Percentiles rank a stretch among this genome's conserved stretches.
phyloP scores from a whole-genome alignment of 2,797 vertebrate species.

The Sebastes nivosus region DNA sequence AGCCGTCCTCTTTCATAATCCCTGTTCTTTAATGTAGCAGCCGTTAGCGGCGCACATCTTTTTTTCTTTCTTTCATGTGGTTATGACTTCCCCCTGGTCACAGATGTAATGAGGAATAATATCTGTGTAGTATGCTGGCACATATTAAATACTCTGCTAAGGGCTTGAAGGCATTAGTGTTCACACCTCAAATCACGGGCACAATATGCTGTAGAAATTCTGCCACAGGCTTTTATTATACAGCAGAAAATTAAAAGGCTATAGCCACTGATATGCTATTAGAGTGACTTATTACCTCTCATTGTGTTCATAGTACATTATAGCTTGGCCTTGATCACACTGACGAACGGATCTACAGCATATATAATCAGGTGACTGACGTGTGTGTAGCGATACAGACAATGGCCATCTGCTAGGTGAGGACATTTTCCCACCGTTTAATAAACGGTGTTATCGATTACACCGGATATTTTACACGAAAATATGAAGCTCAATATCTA shows the following conservation, averaged over 20 bases:
- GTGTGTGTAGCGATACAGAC: neutral
- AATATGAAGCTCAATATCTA: too few relatives aligned
- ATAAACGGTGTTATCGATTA: too few relatives aligned
- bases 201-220: conserved; percentile 39
- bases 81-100: conserved; percentile 54
- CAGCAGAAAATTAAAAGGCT: conserved; percentile 25
- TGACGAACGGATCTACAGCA: neutral
- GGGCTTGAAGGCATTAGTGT: conserved; percentile 55
- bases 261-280: conserved; percentile 26
- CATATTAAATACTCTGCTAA: conserved; percentile 59
- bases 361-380: neutral
- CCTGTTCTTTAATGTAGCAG: conserved; percentile 51
- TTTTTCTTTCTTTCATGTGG: conserved; percentile 41
- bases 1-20: conserved; percentile 38
- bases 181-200: conserved; percentile 56
- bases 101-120: conserved; percentile 65
- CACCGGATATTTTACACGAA: too few relatives aligned
- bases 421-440: too few relatives aligned
- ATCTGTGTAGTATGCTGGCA: conserved; percentile 46
- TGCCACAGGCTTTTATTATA: conserved; percentile 33
- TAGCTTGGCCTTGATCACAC: neutral
- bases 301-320: neutral
- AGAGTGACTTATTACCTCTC: conserved; percentile 26
- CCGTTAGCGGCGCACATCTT: conserved; percentile 3
- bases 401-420: too few relatives aligned